Percentiles rank a stretch among this genome's conserved stretches.
Conservation (phyloP, 1,140 invertebrate species). For the Sesamia nonagrioides region DNA sequence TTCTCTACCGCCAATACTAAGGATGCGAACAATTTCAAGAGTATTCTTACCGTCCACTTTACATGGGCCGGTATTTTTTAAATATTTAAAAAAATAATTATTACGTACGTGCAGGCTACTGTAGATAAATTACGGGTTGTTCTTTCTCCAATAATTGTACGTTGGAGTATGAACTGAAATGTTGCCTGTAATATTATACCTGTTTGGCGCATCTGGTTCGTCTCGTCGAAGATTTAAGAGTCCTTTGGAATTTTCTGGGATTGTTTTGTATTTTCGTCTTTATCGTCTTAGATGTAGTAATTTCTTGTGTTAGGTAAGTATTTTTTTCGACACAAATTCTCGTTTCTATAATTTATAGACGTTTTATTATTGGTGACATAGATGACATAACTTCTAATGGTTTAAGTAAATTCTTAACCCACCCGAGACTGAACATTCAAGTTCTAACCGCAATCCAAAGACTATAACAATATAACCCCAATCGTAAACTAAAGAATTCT, state of each 20-base stretch:
- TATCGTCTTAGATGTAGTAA: neutral
- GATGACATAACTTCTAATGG: neutral
- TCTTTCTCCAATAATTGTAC: constrained; percentile 63
- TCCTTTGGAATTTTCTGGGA: constrained; percentile 21
- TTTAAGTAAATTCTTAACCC: neutral
- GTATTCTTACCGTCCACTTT: constrained; percentile 33
- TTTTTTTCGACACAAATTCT: neutral
- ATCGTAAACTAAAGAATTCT: constrained; percentile 57
- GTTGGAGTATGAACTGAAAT: constrained; percentile 62
- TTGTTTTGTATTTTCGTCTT: constrained; percentile 7
- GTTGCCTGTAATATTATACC: constrained; percentile 52
- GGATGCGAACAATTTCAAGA: constrained; percentile 27
- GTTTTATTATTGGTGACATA: neutral
- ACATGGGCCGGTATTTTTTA: constrained; percentile 36
- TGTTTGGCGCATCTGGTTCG: constrained; percentile 41
- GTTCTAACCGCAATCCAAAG: too few species aligned
- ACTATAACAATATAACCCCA: too few species aligned
- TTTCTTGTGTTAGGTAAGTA: neutral
- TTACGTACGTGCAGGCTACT: constrained; percentile 62
- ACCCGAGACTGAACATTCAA: constrained; percentile 29
- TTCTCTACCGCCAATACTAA: neutral
- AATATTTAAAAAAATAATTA: constrained; percentile 69
- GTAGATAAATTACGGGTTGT: constrained; percentile 63
- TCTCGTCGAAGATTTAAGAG: constrained; percentile 32
- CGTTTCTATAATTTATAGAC: neutral